Evolutionary conservation across 30 jellyfish, hydroid and myxozoan genomes (phyloP), one percentile per base, ranked within the genome.

Genomic region (Sanderia malayensis): DNA sequence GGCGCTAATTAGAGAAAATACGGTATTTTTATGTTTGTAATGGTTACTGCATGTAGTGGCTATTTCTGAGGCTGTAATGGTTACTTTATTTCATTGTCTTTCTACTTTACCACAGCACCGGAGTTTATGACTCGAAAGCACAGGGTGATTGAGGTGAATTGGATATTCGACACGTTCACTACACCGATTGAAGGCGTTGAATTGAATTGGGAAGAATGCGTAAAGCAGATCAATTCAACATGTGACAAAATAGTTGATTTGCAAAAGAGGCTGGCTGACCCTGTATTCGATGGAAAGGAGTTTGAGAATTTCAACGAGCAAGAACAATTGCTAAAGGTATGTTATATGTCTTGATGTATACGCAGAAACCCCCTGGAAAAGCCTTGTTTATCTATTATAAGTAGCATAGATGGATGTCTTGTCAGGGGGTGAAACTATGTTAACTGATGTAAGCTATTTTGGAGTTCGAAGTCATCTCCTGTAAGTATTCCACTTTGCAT

Each of bases 121-220:
- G 97, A 83, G 45, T 55, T 87, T 20, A 57, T 90, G 81, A 74
- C 84, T 20, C 61, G 59, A 58, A 76, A 71, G 27, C 97, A 90
- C 83, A 77, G 52, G 26, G 58, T 71, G 0, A 85, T 20, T 29
- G 97, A 90, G 32, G 84, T 90, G 27, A 74, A 77, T 22, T 90
- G 97, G 97, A 84, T 83, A 19, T 83, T 90, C 44, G 97, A 83
- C 17, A 64, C 86, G 15, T 69, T 73, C 68, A 34, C 82, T 22
- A 26, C 74, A 24, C 72, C 69, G 7, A 67, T 58, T 9, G 25
- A 58, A n/a, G 90, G 71, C 22, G 28, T 46, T 7, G 76, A 75
- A n/a, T 2, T 81, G 53, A 76, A 55, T 23, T 70, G 86, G 63
- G 22, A 65, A 57, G 60, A 87, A 44, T 88, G 73, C 45, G 44